phyloP scores from a whole-genome alignment of 2,888 invertebrate genomes.

The Antheraea assamensis region DNA sequence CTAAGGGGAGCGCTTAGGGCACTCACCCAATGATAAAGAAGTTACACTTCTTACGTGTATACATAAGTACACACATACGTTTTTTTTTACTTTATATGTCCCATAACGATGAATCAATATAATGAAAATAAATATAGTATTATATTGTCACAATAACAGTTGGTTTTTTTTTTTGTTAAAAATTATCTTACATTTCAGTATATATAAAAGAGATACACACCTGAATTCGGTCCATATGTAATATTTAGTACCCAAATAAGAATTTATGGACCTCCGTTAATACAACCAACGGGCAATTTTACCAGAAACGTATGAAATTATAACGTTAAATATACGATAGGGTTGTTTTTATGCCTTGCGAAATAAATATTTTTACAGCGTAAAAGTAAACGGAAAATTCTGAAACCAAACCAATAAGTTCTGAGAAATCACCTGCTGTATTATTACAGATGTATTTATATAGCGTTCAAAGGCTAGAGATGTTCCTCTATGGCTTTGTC shows the following conservation, averaged over 20 bases:
- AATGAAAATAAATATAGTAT: background rate
- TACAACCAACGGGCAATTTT: slow-evolving; percentile 1
- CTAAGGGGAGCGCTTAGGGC: too few relatives aligned
- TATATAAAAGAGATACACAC: slow-evolving; percentile 12
- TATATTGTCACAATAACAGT: background rate
- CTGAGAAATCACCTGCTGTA: background rate
- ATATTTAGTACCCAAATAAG: slow-evolving; percentile 8
- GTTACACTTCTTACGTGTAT: too few relatives aligned
- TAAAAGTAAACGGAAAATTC: background rate
- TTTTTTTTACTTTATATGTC: too few relatives aligned
- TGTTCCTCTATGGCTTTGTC: background rate
- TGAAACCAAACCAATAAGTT: background rate
- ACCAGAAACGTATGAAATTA: slow-evolving; percentile 6
- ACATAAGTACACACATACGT: too few relatives aligned
- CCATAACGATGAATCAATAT: background rate
- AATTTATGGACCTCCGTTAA: slow-evolving; percentile 9
- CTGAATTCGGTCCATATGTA: background rate
- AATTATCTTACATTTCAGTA: background rate
- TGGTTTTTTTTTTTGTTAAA: background rate
- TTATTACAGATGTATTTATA: background rate
- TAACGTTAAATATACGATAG: slow-evolving; percentile 7
- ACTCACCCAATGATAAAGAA: too few relatives aligned
- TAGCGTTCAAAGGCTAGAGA: background rate
- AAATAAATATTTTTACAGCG: slow-evolving; percentile 7
- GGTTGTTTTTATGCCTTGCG: slow-evolving; percentile 6